Conservation (phyloP, 1,140 invertebrate species). For the Aplysia californica region DNA sequence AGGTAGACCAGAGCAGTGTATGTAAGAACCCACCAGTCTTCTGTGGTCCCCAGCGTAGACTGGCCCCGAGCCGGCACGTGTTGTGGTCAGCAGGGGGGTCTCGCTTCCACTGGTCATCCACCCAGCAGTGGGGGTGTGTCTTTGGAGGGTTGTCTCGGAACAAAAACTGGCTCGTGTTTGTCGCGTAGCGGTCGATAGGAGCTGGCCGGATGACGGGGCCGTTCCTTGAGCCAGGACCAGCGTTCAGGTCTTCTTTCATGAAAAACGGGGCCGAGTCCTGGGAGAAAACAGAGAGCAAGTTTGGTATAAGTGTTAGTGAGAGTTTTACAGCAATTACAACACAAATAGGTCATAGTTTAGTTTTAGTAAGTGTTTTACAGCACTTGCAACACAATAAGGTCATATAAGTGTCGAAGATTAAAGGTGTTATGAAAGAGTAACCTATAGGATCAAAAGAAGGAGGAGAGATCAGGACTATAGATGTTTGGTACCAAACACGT, state of each 20-base stretch:
- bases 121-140: conserved; percentile 55
- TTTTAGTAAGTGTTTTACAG: no score
- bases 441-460: no score
- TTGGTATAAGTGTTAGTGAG: no score
- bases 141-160: conserved; percentile 49
- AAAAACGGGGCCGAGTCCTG: conserved; percentile 26
- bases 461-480: no score
- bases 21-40: conserved; percentile 55
- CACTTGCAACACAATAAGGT: no score
- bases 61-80: conserved; percentile 53
- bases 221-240: neutral
- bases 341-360: no score
- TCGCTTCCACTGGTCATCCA: conserved; percentile 55
- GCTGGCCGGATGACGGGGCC: neutral
- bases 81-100: conserved; percentile 54
- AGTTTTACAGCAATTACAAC: no score
- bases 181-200: conserved; percentile 52
- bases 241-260: conserved; percentile 4
- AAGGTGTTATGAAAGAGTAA: no score
- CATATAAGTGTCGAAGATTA: no score
- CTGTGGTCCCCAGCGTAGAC: conserved; percentile 61
- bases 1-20: no score
- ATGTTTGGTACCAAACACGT: no score
- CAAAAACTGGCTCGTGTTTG: conserved; percentile 56
- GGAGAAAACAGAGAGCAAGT: neutral